Evolutionary conservation across 2,888 invertebrate species (phyloP).

Genomic region (Chesias legatella): DNA sequence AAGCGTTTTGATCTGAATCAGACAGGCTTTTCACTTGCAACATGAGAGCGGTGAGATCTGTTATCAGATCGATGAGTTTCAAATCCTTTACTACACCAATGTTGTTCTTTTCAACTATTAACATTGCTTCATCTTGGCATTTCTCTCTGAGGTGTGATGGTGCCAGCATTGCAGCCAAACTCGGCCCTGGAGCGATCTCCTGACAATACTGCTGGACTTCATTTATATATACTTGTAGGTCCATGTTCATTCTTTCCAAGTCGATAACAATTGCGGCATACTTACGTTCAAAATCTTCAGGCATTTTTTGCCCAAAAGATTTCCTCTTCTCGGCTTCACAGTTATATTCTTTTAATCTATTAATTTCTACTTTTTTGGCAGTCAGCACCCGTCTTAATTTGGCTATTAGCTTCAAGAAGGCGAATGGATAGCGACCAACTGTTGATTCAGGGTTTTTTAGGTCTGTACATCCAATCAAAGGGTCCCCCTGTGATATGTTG

Average conservation of each 20-base stretch:
- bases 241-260: conserved; percentile 93
- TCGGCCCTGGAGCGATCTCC: conserved; percentile 93
- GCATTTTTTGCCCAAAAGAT: conserved; percentile 88
- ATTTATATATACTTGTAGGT: conserved; percentile 91
- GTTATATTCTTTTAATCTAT: conserved; percentile 91
- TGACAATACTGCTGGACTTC: conserved; percentile 91
- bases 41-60: conserved; percentile 93
- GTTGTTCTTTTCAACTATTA: conserved; percentile 88
- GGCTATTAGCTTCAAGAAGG: conserved; percentile 92
- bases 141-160: conserved; percentile 93
- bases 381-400: conserved; percentile 91
- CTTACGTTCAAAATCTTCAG: conserved; percentile 93
- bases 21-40: conserved; percentile 90
- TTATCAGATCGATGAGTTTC: conserved; percentile 88
- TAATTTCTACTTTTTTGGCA: conserved; percentile 90
- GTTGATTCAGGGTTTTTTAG: conserved; percentile 68
- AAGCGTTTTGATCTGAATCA: conserved; percentile 92
- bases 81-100: conserved; percentile 81
- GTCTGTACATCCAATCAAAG: conserved; percentile 82
- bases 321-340: conserved; percentile 93
- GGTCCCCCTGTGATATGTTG: conserved; percentile 82
- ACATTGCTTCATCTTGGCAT: conserved; percentile 90
- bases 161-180: conserved; percentile 91
- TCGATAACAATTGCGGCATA: conserved; percentile 94
- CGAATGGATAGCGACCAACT: conserved; percentile 91